These are phyloP conservation scores for Zophobas atratus DNA, from an alignment of 1,140 invertebrate genomes.

Conservation along the genomic window DNA sequence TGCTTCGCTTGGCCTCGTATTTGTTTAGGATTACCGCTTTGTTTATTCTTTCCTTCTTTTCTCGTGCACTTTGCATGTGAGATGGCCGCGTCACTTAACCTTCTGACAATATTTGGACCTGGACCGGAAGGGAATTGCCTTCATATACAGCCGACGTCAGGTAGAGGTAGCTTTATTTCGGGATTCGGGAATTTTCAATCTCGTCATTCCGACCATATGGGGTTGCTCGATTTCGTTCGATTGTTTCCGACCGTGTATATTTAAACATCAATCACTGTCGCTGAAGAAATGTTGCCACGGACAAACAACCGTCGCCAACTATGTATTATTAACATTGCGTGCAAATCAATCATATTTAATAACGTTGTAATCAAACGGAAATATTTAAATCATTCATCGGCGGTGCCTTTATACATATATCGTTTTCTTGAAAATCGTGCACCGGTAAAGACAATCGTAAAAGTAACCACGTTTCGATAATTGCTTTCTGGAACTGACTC, in stretches of 20 bases:
- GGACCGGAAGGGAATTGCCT: not conserved
- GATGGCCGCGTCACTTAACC: slow-evolving; percentile 39
- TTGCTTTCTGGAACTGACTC: too few relatives aligned
- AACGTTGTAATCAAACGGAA: slow-evolving; percentile 27
- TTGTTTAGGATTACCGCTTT: slow-evolving; percentile 59
- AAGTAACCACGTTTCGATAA: too few relatives aligned
- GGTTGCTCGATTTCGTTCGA: slow-evolving; percentile 6
- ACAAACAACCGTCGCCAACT: slow-evolving; percentile 28
- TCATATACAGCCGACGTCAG: slow-evolving; percentile 16
- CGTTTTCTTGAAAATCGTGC: too few relatives aligned
- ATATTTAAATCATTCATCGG: slow-evolving; percentile 23
- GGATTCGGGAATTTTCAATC: slow-evolving; percentile 41
- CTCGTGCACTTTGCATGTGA: slow-evolving; percentile 40
- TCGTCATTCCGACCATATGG: slow-evolving; percentile 36
- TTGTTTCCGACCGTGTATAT: slow-evolving; percentile 28
- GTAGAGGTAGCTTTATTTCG: slow-evolving; percentile 21
- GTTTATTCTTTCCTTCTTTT: slow-evolving; percentile 47
- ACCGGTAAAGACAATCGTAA: too few relatives aligned
- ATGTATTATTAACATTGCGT: slow-evolving; percentile 39
- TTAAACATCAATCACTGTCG: slow-evolving; percentile 42
- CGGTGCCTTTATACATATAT: not conserved
- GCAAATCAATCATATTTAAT: slow-evolving; percentile 37
- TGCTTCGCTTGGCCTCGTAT: slow-evolving; percentile 53
- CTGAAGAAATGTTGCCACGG: slow-evolving; percentile 7
- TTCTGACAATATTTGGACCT: slow-evolving; percentile 32